Evolutionary conservation across 2,797 vertebrate species (phyloP).

Genomic region (Enteromius anoplus): DNA sequence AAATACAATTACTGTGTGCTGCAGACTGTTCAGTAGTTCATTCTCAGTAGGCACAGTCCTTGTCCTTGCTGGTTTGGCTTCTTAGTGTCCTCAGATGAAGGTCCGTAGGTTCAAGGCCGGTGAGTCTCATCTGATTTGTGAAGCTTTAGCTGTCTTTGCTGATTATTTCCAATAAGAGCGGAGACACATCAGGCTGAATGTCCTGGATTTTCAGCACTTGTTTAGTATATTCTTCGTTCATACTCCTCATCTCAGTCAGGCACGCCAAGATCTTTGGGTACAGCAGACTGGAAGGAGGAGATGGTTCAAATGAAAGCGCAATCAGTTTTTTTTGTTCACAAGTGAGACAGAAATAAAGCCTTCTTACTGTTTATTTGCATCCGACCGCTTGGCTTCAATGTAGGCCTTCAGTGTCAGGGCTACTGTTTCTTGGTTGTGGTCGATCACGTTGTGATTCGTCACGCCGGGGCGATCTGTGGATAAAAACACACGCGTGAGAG

Average conservation of each 20-base stretch:
- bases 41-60: not conserved
- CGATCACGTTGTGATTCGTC: slow-evolving; percentile 64
- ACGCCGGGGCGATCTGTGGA: slow-evolving; percentile 70
- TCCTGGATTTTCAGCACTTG: slow-evolving; percentile 80
- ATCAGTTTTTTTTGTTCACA: not conserved
- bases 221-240: slow-evolving; percentile 80
- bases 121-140: not conserved
- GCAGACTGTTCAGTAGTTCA: slow-evolving; percentile 27
- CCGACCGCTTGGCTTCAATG: slow-evolving; percentile 70
- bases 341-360: not conserved
- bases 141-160: slow-evolving; percentile 63
- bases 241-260: slow-evolving; percentile 80
- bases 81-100: slow-evolving; percentile 7
- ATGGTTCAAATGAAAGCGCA: not conserved
- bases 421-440: slow-evolving; percentile 69
- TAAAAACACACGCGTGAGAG: not conserved
- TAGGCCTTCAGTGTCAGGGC: slow-evolving; percentile 69
- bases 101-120: not conserved
- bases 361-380: slow-evolving; percentile 70
- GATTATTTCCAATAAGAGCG: slow-evolving; percentile 81
- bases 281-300: slow-evolving; percentile 72
- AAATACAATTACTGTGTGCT: slow-evolving; percentile 7
- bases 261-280: slow-evolving; percentile 81
- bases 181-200: slow-evolving; percentile 77
- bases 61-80: not conserved